Evolutionary conservation across 2,113 vertebrate species (phyloP).

Genomic region (Rhynchomys soricoides): DNA sequence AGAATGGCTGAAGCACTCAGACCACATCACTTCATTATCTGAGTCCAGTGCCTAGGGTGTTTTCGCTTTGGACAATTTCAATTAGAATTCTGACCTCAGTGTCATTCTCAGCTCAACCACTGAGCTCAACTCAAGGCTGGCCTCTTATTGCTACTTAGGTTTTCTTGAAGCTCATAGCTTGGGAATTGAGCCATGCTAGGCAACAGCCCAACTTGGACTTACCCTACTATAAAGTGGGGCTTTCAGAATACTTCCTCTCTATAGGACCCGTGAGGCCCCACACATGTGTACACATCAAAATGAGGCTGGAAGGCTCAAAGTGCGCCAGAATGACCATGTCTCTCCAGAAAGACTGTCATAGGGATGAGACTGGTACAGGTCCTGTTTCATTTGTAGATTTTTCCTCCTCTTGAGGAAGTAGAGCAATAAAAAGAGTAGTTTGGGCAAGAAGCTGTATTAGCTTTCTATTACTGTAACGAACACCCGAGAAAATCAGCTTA

Average conservation of each 20-base stretch:
- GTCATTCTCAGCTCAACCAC: not conserved
- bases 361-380: not conserved
- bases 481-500: not conserved
- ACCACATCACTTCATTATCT: constrained; percentile 21
- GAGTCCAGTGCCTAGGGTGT: constrained; percentile 26
- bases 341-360: constrained; percentile 3
- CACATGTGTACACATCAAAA: not conserved
- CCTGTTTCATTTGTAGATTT: constrained; percentile 36
- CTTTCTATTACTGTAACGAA: not conserved
- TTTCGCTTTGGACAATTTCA: constrained; percentile 32
- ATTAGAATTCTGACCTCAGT: not conserved
- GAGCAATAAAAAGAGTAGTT: not conserved
- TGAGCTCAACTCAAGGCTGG: not conserved
- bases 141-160: constrained; percentile 30
- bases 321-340: not conserved
- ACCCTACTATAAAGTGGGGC: not conserved
- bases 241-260: not conserved
- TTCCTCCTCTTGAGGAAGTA: constrained; percentile 33
- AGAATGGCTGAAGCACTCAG: constrained; percentile 40
- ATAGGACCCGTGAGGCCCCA: not conserved
- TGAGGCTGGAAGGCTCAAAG: not conserved
- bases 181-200: constrained; percentile 19
- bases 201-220: not conserved
- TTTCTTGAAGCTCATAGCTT: constrained; percentile 44
- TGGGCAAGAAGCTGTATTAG: not conserved